phyloP scores from a whole-genome alignment of 1,140 invertebrate genomes.

The Periplaneta americana region DNA sequence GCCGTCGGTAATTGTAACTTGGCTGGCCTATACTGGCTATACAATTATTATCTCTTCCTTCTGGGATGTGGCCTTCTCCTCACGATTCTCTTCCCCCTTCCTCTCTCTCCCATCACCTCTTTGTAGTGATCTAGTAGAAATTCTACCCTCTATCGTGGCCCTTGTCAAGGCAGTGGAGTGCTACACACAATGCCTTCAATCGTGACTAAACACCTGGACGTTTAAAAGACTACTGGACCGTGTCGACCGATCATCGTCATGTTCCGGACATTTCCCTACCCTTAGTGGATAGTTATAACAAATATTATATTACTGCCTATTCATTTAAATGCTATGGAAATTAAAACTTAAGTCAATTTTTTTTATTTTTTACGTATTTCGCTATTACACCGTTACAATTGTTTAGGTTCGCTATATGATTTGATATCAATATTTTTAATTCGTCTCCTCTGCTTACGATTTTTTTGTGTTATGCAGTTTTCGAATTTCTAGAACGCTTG shows the following conservation, averaged over 20 bases:
- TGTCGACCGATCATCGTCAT: background rate
- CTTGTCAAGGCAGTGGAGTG: no score
- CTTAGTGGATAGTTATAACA: background rate
- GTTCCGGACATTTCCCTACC: background rate
- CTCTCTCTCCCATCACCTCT: no score
- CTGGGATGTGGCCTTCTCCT: no score
- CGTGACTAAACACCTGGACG: background rate
- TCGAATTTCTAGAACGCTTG: background rate
- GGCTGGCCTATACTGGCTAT: no score
- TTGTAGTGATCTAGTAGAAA: no score
- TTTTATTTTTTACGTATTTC: background rate
- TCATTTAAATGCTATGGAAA: background rate
- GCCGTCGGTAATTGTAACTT: no score
- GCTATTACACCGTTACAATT: background rate
- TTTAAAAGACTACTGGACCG: no score
- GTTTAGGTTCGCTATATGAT: background rate
- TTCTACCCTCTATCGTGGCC: no score
- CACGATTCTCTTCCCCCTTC: no score
- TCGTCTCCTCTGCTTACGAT: background rate
- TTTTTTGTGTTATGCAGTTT: no score
- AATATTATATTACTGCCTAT: background rate
- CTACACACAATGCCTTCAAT: background rate
- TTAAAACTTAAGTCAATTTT: background rate
- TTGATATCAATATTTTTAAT: background rate
- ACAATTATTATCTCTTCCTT: no score